These are phyloP conservation scores for Hecatera dysodea DNA, from an alignment of 2,888 invertebrate species.

Conservation along the genomic window DNA sequence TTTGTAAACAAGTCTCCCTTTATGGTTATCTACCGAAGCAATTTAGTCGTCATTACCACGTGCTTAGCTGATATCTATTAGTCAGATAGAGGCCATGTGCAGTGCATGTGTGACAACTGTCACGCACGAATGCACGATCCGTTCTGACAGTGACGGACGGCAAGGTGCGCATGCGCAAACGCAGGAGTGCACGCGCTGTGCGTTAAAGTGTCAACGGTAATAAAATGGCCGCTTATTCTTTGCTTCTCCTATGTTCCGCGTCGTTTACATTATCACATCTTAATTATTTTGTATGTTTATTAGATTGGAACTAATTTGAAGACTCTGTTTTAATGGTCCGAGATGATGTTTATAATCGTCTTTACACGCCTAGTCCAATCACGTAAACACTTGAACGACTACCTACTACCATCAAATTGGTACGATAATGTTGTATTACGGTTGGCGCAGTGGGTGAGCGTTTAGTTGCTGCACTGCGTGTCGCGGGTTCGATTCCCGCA, in stretches of 20 bases:
- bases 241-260: neutral
- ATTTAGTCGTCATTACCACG: constrained; percentile 3
- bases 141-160: constrained; percentile 28
- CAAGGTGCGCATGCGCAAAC: constrained; percentile 13
- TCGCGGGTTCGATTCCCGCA: too few species aligned
- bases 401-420: too few species aligned
- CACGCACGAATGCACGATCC: constrained; percentile 25
- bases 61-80: constrained; percentile 7
- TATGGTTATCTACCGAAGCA: neutral
- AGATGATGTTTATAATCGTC: neutral
- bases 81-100: constrained; percentile 27
- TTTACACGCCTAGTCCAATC: neutral
- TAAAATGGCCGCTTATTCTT: constrained; percentile 3
- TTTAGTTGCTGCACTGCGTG: too few species aligned
- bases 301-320: neutral
- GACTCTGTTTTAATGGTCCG: neutral
- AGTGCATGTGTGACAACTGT: constrained; percentile 24
- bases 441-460: too few species aligned
- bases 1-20: neutral
- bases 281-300: neutral
- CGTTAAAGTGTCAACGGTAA: neutral
- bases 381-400: neutral
- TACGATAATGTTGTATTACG: too few species aligned
- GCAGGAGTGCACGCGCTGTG: neutral
- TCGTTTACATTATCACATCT: neutral